A percentile compares a stretch with the other conserved stretches of the same genome.
Conservation (phyloP, 1,140 invertebrate species). For the Rhopalosiphum maidis region DNA sequence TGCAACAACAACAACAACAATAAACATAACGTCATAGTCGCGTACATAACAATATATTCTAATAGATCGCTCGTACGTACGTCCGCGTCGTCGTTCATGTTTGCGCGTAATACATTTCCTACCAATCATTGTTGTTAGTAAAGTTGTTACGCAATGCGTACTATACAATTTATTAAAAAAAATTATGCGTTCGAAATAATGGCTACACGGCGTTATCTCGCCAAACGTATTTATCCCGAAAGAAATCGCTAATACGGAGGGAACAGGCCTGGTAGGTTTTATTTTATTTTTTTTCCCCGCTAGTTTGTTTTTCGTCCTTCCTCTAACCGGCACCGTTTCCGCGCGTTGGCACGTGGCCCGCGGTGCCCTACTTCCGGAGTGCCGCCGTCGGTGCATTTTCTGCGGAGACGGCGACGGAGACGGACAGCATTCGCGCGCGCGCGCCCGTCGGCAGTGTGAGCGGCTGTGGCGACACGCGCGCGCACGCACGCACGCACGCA, state of each 20-base stretch:
- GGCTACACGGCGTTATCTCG: background rate
- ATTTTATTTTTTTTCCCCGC: background rate
- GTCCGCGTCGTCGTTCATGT: background rate
- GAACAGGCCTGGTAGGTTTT: background rate
- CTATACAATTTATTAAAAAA: background rate
- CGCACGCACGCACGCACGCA: conserved; percentile 38
- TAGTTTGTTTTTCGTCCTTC: background rate
- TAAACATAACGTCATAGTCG: background rate
- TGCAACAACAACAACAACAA: background rate
- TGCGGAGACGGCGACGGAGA: background rate
- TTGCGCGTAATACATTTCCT: background rate
- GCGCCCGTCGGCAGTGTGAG: background rate
- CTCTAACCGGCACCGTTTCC: background rate
- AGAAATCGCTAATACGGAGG: background rate
- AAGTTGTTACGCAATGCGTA: background rate
- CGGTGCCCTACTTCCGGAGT: conserved; percentile 54
- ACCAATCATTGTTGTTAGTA: background rate
- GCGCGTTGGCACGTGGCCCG: conserved; percentile 50
- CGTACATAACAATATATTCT: background rate
- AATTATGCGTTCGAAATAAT: background rate
- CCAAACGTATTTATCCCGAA: background rate
- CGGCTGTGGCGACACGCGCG: conserved; percentile 20
- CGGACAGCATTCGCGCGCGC: background rate
- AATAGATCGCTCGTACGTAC: background rate
- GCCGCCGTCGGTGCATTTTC: conserved; percentile 50